Conservation (phyloP, 1,140 invertebrate genomes). For the Aleiodes sp. region DNA sequence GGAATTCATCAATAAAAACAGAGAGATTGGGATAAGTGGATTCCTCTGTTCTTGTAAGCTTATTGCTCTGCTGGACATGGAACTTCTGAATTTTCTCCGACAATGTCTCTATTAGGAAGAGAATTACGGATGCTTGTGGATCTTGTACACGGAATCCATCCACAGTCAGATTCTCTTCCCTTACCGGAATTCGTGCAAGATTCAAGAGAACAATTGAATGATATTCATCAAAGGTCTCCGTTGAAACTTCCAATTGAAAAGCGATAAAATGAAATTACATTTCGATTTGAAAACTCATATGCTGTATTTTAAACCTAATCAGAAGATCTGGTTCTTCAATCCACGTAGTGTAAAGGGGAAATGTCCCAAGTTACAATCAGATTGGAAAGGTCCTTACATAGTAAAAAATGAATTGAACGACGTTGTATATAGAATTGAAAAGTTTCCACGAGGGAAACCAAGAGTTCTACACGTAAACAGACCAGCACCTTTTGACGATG, state of each 20-base stretch:
- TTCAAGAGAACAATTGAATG: not conserved
- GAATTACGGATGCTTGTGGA: not conserved
- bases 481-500: too few relatives aligned
- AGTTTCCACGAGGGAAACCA: too few relatives aligned
- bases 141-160: not conserved
- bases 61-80: not conserved
- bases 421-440: too few relatives aligned
- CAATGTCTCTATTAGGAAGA: not conserved
- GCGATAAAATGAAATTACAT: not conserved
- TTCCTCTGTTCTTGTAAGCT: not conserved
- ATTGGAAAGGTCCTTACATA: too few relatives aligned
- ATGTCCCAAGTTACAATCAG: too few relatives aligned
- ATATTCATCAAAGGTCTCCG: not conserved
- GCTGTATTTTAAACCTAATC: not conserved
- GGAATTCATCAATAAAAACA: not conserved
- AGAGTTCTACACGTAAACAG: too few relatives aligned
- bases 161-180: not conserved
- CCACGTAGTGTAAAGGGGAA: too few relatives aligned
- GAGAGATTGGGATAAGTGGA: not conserved
- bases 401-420: too few relatives aligned
- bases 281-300: constrained; percentile 5
- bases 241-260: not conserved
- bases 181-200: not conserved
- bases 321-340: too few relatives aligned
- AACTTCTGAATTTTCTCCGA: not conserved